phyloP scores from a whole-genome alignment of 2,797 vertebrate genomes.

The Manis javanica region DNA sequence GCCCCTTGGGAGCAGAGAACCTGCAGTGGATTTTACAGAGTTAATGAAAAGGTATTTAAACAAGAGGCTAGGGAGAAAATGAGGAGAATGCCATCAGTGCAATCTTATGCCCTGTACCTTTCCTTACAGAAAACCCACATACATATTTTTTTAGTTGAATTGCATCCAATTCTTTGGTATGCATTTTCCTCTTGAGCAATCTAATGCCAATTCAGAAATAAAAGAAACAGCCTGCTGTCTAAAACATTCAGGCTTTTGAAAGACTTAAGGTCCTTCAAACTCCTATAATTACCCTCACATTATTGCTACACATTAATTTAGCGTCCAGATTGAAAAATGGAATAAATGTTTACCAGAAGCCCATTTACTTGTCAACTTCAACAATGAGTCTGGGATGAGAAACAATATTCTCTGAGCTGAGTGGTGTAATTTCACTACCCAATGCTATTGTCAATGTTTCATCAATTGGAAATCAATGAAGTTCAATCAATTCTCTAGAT shows the following conservation, averaged over 20 bases:
- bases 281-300: slow-evolving; percentile 69
- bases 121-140: slow-evolving; percentile 29
- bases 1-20: slow-evolving; percentile 7
- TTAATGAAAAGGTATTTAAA: slow-evolving; percentile 73
- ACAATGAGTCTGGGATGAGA: slow-evolving; percentile 56
- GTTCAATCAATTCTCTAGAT: slow-evolving; percentile 46
- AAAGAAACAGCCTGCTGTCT: slow-evolving; percentile 56
- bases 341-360: slow-evolving; percentile 78
- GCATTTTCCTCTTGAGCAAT: slow-evolving; percentile 64
- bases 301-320: slow-evolving; percentile 71
- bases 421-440: slow-evolving; percentile 49
- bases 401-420: slow-evolving; percentile 41
- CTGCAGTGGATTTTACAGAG: slow-evolving; percentile 29
- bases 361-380: slow-evolving; percentile 71
- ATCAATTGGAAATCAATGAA: slow-evolving; percentile 78
- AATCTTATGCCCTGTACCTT: slow-evolving; percentile 6
- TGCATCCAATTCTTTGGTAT: slow-evolving; percentile 37
- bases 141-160: slow-evolving; percentile 23
- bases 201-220: slow-evolving; percentile 38
- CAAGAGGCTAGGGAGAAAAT: not conserved
- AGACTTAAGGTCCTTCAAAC: slow-evolving; percentile 42
- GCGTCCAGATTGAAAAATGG: slow-evolving; percentile 74
- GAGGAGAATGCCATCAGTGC: not conserved
- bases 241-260: slow-evolving; percentile 67
- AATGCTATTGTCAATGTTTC: slow-evolving; percentile 12